Base-by-base conservation (phyloP, 1,140 invertebrate genomes). In the Anoplophora glabripennis region DNA sequence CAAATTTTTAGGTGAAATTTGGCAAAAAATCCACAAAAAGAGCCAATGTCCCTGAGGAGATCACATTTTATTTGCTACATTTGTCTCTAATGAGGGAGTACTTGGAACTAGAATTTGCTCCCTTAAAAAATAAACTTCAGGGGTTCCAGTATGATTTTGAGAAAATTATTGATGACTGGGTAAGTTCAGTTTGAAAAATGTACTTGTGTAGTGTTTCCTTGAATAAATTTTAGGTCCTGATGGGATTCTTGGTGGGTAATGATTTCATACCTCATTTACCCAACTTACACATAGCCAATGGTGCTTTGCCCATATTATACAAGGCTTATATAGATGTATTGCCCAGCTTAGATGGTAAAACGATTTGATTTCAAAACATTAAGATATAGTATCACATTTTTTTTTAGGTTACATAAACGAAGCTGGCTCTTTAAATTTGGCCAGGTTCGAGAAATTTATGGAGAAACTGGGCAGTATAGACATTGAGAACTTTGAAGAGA, bases 211-310 rank as follows among this genome's bases (percentile, higher is more conserved):
- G 12, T 2, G 7, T 17, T 41, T 48, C 35, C 5, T 15, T 21
- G 7, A 21, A 47, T n/a, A 12, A 46, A 47, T 59, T 58, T 42
- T 87, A 87, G 90, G 86, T 98, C 3, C 76, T 98, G 7, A 94
- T 99, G 91, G 90, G 93, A 1, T 98, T 98, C 75, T 78, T 99
- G 21, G 89, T 98, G 5, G 96, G 96, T 41, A 99, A 99, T 77
- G 96, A 99, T 78, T 99, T 99, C 77, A 92, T 99, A 68, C 96
- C 96, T 0, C 84, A 97, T 78, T 78, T 98, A 52, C 95, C 96
- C 28, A 87, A 96, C 75, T 82, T 99, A 72, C 93, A 98, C 75
- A 98, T 99, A 65, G 84, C 85, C 53, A 88, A 92, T 71, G 92
- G 93, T 70, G 93, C 93, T 34, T 73, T 98, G 45, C 89, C 92